A percentile compares a stretch with the other conserved stretches of the same genome.
Evolutionary conservation across 1,140 invertebrate genomes (phyloP).

Genomic region (Delia radicum): DNA sequence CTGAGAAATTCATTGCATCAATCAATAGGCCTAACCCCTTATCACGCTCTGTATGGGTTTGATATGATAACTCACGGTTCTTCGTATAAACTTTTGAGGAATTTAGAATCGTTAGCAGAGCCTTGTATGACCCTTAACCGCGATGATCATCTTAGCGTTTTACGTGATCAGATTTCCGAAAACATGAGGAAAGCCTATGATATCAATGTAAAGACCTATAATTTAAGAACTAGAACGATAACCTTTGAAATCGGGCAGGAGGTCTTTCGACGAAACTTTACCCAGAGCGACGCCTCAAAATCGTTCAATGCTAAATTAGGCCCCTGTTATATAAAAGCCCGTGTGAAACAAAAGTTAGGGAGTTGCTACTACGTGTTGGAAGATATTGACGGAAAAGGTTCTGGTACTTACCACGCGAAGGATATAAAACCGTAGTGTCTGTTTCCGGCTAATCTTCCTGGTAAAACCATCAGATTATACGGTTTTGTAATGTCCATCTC

Average conservation of each 20-base stretch:
- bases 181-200: too few relatives aligned
- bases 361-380: too few relatives aligned
- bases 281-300: background rate
- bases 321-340: background rate
- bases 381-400: background rate
- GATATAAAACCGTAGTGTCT: too few relatives aligned
- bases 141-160: too few relatives aligned
- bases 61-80: background rate
- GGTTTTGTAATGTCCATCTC: too few relatives aligned
- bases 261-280: too few relatives aligned
- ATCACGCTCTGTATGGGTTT: background rate
- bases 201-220: background rate
- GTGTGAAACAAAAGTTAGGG: background rate
- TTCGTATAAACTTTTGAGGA: too few relatives aligned
- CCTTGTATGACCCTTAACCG: too few relatives aligned
- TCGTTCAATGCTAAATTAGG: background rate
- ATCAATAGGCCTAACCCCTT: background rate
- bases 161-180: too few relatives aligned
- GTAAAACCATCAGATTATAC: too few relatives aligned
- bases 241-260: background rate
- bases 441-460: too few relatives aligned
- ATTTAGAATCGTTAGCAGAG: too few relatives aligned
- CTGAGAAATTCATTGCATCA: background rate
- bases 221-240: background rate
- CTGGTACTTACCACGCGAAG: background rate